Evolutionary conservation across 2,113 vertebrate species (phyloP).

Genomic region (Pao palembangensis): DNA sequence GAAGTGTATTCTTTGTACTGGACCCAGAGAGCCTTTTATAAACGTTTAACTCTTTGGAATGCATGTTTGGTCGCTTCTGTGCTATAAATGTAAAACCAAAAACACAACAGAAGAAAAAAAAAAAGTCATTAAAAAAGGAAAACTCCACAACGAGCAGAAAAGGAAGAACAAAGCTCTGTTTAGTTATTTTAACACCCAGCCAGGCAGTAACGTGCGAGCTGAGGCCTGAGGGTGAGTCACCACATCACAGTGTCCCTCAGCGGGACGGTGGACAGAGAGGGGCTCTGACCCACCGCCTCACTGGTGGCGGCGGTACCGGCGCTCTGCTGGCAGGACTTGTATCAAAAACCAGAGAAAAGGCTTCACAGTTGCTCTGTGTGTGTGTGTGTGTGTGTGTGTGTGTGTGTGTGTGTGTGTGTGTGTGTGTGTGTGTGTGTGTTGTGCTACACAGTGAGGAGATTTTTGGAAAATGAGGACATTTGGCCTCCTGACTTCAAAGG

Average conservation of each 20-base stretch:
- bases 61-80: slow-evolving; percentile 10
- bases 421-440: slow-evolving; percentile 45
- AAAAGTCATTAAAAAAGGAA: slow-evolving; percentile 44
- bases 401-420: no score
- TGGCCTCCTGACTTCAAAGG: no score
- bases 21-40: slow-evolving; percentile 19
- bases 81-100: slow-evolving; percentile 48
- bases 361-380: slow-evolving; percentile 15
- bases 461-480: no score
- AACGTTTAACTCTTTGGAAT: slow-evolving; percentile 36
- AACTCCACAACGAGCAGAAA: slow-evolving; percentile 39
- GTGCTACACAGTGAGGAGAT: slow-evolving; percentile 26
- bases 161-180: slow-evolving; percentile 35
- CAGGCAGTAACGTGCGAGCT: slow-evolving; percentile 9
- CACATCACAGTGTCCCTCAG: slow-evolving; percentile 38
- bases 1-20: slow-evolving; percentile 25
- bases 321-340: slow-evolving; percentile 14
- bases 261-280: slow-evolving; percentile 23
- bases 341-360: slow-evolving; percentile 28
- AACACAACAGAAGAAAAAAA: slow-evolving; percentile 13
- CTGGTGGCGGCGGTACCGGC: slow-evolving; percentile 51
- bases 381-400: slow-evolving; percentile 44
- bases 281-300: slow-evolving; percentile 32
- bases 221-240: slow-evolving; percentile 28
- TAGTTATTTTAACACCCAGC: slow-evolving; percentile 39